Base-by-base conservation (phyloP, 2,113 vertebrate genomes). In the Ceyx melanurus region DNA sequence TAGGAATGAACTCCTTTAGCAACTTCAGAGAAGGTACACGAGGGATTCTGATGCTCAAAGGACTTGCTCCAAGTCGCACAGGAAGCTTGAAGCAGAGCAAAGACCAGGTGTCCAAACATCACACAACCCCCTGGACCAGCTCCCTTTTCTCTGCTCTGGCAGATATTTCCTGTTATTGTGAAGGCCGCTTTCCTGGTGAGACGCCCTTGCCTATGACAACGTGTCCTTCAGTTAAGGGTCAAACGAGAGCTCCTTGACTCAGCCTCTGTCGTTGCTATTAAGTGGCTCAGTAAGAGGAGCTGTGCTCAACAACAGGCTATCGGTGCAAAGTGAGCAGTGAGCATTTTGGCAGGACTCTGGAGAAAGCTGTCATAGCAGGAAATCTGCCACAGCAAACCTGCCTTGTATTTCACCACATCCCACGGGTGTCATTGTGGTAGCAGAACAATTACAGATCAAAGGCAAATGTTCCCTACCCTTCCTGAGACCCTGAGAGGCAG, bases 111-210 rank as follows among this genome's bases (percentile, higher is more conserved):
- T 92, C 75, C 74, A 73, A 82, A 90, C 90, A 76, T 19, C 74
- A 76, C 33, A 57, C 15, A 26, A 54, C n/a, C 67, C 60, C 37
- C 58, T 51, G 78, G 42, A 26, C 51, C 89, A 87, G 81, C 54
- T 89, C 78, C 78, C 46, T 79, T 71, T 57, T 60, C 65, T 74
- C 82, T 51, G 48, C 60, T 50, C 89, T 88, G 91, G 75, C 89
- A 80, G 71, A 40, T 73, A 90, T 76, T 93, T 93, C 92, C 92
- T 90, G 72, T 66, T 87, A 86, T 82, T 86, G 94, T 84, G 67
- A 87, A 82, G 35, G 54, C 51, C 26, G 75, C 68, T 80, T 92
- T 91, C 89, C 91, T 58, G 62, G 54, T 87, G 82, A 82, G 71
- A 93, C 16, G 12, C 67, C 89, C 88, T 89, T 58, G 94, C 54